phyloP scores from a whole-genome alignment of 1,140 invertebrate species.

The Reticulitermes speratus region DNA sequence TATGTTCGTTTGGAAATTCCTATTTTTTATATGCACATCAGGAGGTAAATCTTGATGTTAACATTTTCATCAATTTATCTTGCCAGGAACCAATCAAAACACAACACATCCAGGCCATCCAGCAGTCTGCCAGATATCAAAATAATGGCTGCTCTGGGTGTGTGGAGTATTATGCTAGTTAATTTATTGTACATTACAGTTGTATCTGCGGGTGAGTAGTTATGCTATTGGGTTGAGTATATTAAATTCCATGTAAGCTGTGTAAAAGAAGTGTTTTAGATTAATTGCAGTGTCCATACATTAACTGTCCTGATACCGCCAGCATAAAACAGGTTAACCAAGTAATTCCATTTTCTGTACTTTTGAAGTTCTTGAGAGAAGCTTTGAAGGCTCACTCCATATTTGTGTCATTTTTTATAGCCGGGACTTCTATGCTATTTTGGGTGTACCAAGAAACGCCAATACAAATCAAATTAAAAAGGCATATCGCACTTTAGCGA shows the following conservation, averaged over 20 bases:
- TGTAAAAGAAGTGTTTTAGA: too few relatives aligned
- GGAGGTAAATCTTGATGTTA: not conserved
- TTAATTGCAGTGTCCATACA: too few relatives aligned
- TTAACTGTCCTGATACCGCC: too few relatives aligned
- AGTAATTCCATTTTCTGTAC: too few relatives aligned
- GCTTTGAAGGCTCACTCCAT: too few relatives aligned
- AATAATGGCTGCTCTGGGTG: not conserved
- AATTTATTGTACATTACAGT: not conserved
- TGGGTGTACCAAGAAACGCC: constrained; percentile 81
- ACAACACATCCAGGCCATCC: not conserved
- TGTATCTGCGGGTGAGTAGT: not conserved
- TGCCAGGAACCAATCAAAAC: not conserved
- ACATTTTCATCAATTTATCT: not conserved
- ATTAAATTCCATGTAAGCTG: not conserved
- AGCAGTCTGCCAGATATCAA: not conserved
- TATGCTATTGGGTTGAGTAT: not conserved
- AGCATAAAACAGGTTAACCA: too few relatives aligned
- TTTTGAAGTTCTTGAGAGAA: too few relatives aligned
- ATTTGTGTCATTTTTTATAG: constrained; percentile 49
- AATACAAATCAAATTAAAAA: constrained; percentile 95
- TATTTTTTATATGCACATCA: too few relatives aligned
- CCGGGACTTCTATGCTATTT: constrained; percentile 95
- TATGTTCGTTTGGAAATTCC: too few relatives aligned
- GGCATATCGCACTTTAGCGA: constrained; percentile 92
- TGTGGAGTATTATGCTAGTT: not conserved